Evolutionary conservation across 2,113 vertebrate genomes (phyloP), one percentile per base, ranked within the genome.

Genomic region (Chamaea fasciata): DNA sequence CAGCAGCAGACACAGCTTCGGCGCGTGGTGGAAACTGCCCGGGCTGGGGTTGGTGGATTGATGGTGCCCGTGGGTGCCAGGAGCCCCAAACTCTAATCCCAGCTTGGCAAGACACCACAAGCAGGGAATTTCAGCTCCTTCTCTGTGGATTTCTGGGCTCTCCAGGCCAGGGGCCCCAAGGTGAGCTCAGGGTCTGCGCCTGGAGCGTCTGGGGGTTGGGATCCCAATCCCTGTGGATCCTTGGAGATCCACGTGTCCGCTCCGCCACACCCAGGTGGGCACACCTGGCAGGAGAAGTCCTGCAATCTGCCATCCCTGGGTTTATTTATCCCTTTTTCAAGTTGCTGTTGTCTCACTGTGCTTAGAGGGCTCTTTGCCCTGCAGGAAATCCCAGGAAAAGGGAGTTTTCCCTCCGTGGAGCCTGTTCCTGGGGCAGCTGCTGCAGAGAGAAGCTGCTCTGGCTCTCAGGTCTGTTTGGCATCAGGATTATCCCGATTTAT

Each of bases 241-340:
- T 4, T 4, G 2, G 35, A 63, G 35, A 57, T 50, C n/a, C 14
- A 0, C 0, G 0, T 59, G 55, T 16, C 69, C 31, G 2, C 1
- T 0, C 20, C 44, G 17, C 10, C 31, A 1, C 3, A 30, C 60
- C 64, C 49, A 41, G 4, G 31, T 3, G 37, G 47, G 10, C 23
- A 2, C 15, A 13, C 17, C 53, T 9, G 41, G 42, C 68, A 23
- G 55, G n/a, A 27, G 44, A 24, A 30, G 23, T 19, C 30, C 50
- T 57, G 71, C 24, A 20, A 5, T 27, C 26, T 77, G 52, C 18
- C 5, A 0, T 28, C 8, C 8, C 0, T 4, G 52, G 44, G 30
- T 52, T 52, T 42, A 2, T 53, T 39, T 16, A 5, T 20, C 20
- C 1, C 28, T 63, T 13, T 13, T 18, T 42, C 27, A 21, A 9